A percentile compares a stretch with the other conserved stretches of the same genome.
Conservation (phyloP, 2,888 invertebrate species). For the Escarpia spicata region DNA sequence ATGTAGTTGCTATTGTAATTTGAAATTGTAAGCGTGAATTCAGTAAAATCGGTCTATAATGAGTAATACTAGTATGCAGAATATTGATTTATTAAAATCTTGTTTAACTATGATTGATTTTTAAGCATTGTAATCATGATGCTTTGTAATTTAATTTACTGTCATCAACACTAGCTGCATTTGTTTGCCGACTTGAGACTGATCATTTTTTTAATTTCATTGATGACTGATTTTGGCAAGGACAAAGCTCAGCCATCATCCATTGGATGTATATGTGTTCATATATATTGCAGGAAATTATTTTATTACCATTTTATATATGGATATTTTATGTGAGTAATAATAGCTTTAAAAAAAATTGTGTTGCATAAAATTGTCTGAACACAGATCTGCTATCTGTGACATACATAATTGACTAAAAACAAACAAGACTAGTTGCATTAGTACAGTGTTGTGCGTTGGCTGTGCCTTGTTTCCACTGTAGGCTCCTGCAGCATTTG, state of each 20-base stretch:
- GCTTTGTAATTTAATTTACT: too few relatives aligned
- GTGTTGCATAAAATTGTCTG: not conserved
- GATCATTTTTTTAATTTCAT: slow-evolving; percentile 21
- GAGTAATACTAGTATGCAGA: not conserved
- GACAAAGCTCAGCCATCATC: not conserved
- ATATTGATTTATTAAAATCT: not conserved
- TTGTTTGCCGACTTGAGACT: not conserved
- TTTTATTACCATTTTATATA: slow-evolving; percentile 9
- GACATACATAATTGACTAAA: not conserved
- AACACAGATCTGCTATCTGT: not conserved
- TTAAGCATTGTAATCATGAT: too few relatives aligned
- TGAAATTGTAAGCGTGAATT: slow-evolving; percentile 13
- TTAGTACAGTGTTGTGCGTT: not conserved
- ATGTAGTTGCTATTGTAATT: not conserved
- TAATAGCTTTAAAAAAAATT: not conserved
- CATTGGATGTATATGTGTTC: too few relatives aligned
- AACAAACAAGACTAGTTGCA: not conserved
- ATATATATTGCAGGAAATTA: not conserved
- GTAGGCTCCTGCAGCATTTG: slow-evolving; percentile 96
- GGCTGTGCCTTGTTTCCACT: slow-evolving; percentile 41
- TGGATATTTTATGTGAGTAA: not conserved
- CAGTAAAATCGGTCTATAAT: not conserved
- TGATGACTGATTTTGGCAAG: slow-evolving; percentile 9
- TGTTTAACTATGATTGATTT: too few relatives aligned
- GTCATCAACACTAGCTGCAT: not conserved